Conservation (phyloP, 2,888 invertebrate species). For the Hydrotaea diabolus region DNA sequence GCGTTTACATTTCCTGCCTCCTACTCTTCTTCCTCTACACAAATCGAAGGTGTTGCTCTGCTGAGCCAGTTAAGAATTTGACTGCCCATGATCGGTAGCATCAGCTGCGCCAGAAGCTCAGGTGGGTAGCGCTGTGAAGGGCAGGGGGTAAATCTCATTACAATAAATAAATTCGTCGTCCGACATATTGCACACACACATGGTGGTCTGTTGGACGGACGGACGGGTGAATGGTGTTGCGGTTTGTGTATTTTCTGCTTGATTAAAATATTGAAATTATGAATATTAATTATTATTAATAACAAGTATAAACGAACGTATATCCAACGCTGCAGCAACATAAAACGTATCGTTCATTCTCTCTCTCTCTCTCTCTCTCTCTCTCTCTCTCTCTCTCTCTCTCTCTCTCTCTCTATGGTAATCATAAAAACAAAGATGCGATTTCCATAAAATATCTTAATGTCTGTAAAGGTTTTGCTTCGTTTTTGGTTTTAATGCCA, state of each 20-base stretch:
- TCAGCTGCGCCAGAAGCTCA: neutral
- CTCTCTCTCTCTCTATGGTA: neutral
- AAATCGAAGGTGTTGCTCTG: neutral
- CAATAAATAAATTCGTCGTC: conserved; percentile 19
- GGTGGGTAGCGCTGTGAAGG: neutral
- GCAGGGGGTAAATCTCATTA: neutral
- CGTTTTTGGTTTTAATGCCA: too few species aligned
- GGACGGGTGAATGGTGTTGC: too few species aligned
- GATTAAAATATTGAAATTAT: conserved; percentile 38
- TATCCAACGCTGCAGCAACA: neutral
- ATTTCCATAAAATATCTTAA: too few species aligned
- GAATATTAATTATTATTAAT: conserved; percentile 34
- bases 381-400: too few species aligned
- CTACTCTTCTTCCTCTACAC: neutral
- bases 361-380: too few species aligned
- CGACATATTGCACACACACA: conserved; percentile 1
- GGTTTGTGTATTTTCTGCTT: neutral
- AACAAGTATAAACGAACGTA: neutral
- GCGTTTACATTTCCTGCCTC: neutral
- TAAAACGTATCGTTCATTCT: neutral
- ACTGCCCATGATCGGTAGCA: neutral
- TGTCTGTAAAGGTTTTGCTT: too few species aligned
- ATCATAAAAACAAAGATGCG: neutral
- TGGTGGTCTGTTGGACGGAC: neutral
- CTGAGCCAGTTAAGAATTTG: neutral